Evolutionary conservation across 1,140 invertebrate genomes (phyloP), one percentile per base, ranked within the genome.

Genomic region (Musca domestica): DNA sequence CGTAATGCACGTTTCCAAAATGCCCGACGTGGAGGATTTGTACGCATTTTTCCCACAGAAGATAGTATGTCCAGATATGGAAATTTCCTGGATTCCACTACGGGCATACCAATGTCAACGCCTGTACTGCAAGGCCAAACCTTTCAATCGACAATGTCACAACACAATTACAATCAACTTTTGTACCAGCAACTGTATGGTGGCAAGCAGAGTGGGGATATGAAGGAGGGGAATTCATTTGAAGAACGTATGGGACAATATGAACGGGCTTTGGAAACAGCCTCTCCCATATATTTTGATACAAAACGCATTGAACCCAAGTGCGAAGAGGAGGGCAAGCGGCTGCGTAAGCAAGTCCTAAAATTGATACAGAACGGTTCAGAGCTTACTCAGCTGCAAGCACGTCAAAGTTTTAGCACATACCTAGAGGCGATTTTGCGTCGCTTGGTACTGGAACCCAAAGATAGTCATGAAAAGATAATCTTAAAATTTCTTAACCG

Each of bases 41-140:
- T 96, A 27, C 83, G 95, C 23, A 95, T 98, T 74, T 98, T 96
- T 83, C 96, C 95, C 19, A 91, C 92, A 22, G 86, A 89, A 41
- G 93, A 95, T 76, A 91, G 92, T 3, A 96, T 94, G 93, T 87
- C 89, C 76, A 87, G 90, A 73, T 93, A 93, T 79, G 74, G 77
- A 27, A 72, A 73, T 20, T 81, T 77, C 76, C 56, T 82, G 87
- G 91, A 92, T 84, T 83, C 89, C 14, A 81, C 86, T 47, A 89
- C 88, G 47, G 91, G 91, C 64, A 87, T 92, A 72, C 90, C 90
- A 14, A 84, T 90, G 41, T 87, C 86, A 12, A 87, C 86, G 19
- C 86, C 87, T 14, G 84, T 87, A 69, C 84, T 86, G 56, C 85
- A 86, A 72, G 84, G 85, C 19, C 86, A 85, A 73, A 83, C 81